Base-by-base conservation (phyloP, 1,140 invertebrate genomes). In the Colletes latitarsis region DNA sequence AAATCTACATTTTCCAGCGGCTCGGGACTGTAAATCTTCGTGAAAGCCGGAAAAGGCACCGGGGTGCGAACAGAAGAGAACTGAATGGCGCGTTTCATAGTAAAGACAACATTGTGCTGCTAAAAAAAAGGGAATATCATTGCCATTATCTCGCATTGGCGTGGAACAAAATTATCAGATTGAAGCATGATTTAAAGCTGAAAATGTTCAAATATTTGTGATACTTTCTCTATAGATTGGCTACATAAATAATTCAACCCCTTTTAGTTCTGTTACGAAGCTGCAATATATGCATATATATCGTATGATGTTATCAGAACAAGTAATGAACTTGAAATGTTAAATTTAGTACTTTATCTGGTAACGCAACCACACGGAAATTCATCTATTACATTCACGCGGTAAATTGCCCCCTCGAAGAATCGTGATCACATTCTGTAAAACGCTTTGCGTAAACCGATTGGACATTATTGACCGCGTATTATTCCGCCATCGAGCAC, bases 1-100 rank as follows among this genome's bases (percentile, higher is more conserved):
- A 60, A 68, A 60, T 80, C 14, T 67, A 30, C 63, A 67, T 60
- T 43, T 68, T 39, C 43, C 67, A 1, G 14, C 1, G 5, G 2
- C 3, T 4, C 3, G 41, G 12, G 39, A 19, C 17, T 55, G 69
- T 79, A 79, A 79, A 79, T 79, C 77, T 71, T 64, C 41, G n/a
- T 58, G 57, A 19, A 19, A n/a, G n/a, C 6, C 6, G 14, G 3
- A 19, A 19, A 14, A 64, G 6, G n/a, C 8, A 41, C 30, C 10
- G 6, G 12, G 4, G 14, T 17, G 52, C 14, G 9, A 12, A 12
- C 9, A 12, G 52, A 53, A 3, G 15, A 5, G 15, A 15, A 17
- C 8, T 1, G 6, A 0, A 8, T 17, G 14, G 60, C 30, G 30
- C 12, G 60, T 55, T 55, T 3, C 9, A 5, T 55, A 17, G 17